phyloP scores from a whole-genome alignment of 2,113 vertebrate genomes.

The Myanophis thanlyinensis region DNA sequence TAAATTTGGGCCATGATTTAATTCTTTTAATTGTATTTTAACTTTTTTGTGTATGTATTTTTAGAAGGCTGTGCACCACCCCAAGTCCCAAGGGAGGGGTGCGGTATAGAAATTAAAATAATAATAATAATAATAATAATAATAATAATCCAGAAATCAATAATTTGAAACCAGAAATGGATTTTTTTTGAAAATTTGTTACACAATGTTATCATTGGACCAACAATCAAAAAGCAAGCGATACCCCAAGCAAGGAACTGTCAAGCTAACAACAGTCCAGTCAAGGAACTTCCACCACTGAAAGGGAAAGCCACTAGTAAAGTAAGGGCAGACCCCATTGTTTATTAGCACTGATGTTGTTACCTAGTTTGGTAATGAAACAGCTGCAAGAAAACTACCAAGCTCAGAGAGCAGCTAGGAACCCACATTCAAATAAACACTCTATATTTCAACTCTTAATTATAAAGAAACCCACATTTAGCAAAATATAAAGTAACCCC shows the following conservation, averaged over 20 bases:
- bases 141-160: too few species aligned
- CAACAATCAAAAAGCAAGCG: not conserved
- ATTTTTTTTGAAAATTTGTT: too few species aligned
- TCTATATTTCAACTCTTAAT: not conserved
- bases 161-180: too few species aligned
- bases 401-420: not conserved
- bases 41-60: too few species aligned
- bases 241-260: not conserved
- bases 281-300: not conserved
- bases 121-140: too few species aligned
- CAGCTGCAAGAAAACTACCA: not conserved
- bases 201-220: too few species aligned
- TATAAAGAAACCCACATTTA: not conserved
- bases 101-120: too few species aligned
- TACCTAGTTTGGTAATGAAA: not conserved
- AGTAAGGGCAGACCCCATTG: not conserved
- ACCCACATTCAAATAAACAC: not conserved
- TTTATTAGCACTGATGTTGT: not conserved
- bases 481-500: not conserved
- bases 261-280: too few species aligned
- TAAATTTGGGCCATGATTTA: too few species aligned
- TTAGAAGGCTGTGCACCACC: too few species aligned
- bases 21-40: too few species aligned
- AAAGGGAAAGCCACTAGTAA: not conserved
- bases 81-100: too few species aligned